Percentiles rank a stretch among this genome's conserved stretches.
Evolutionary conservation across 1,140 invertebrate genomes (phyloP).

Genomic region (Penaeus indicus): DNA sequence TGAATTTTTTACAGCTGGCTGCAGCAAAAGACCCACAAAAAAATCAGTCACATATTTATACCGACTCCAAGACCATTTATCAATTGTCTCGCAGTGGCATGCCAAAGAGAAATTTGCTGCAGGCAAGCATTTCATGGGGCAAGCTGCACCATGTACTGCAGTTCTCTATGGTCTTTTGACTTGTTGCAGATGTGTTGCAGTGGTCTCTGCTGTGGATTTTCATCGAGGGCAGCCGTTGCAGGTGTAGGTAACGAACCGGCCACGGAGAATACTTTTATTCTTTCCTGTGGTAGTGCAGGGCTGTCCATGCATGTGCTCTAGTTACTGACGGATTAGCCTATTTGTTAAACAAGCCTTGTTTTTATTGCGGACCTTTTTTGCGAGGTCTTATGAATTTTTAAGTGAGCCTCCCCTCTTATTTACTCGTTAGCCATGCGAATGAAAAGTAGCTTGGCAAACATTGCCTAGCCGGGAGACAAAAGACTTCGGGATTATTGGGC

Average conservation of each 20-base stretch:
- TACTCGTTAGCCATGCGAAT: too few species aligned
- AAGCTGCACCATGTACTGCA: constrained; percentile 48
- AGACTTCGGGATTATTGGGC: too few species aligned
- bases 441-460: too few species aligned
- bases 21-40: constrained; percentile 42
- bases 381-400: background rate
- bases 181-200: constrained; percentile 64
- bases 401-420: too few species aligned
- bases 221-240: constrained; percentile 57
- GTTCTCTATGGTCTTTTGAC: constrained; percentile 64
- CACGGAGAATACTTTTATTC: constrained; percentile 58
- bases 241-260: constrained; percentile 62
- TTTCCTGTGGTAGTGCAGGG: constrained; percentile 48
- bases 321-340: background rate
- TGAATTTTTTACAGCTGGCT: constrained; percentile 56
- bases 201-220: constrained; percentile 63
- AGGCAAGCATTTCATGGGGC: constrained; percentile 53
- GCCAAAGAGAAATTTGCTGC: constrained; percentile 34
- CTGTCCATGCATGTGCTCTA: constrained; percentile 1
- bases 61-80: too few species aligned
- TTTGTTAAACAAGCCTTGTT: background rate
- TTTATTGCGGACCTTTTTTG: constrained; percentile 1
- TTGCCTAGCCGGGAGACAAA: too few species aligned
- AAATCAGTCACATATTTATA: background rate
- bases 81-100: too few species aligned